Base-by-base conservation (phyloP, 2,113 vertebrate species). In the Catharus fuscescens region DNA sequence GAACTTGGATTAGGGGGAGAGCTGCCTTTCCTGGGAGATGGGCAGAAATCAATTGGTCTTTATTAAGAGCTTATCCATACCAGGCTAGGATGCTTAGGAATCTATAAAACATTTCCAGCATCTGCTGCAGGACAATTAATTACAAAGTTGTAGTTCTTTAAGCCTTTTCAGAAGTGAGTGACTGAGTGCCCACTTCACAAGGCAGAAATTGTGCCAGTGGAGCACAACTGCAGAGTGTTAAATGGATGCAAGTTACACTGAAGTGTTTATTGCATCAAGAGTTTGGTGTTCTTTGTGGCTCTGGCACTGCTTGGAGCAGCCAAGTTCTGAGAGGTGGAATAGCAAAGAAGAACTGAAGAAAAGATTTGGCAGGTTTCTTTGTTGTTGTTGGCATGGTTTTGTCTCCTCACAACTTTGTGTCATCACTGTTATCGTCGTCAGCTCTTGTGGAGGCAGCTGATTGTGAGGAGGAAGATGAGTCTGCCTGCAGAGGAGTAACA, bases 401-500 rank as follows among this genome's bases (percentile, higher is more conserved):
- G 57, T 83, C 52, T 91, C 34, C 18, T 98, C 90, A 98, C 80
- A 98, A 48, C 77, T 61, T 67, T 3, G 97, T 98, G 50, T 98
- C 97, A 12, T 98, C 96, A 1, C 56, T 34, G 81, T 56, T 88
- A 71, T 93, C 72, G 3, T 32, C 40, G 4, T 93, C 91, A 60
- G 83, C 88, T 76, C 28, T 94, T 53, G 92, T 80, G 45, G 96
- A 96, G 38, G 94, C 93, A 69, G 64, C 86, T 90, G 98, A 98
- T 56, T 23, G 84, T 57, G 97, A 97, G 88, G 98, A 98, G 50
- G 96, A 97, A 17, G 88, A 90, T 53, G 97, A 97, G 60, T 92
- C 97, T 64, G 96, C 86, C 98, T 98, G 93, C 42, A 61, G 65
- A 85, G 56, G 61, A 94, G 48, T 79, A 93, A 92, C 40, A 96